A percentile compares a stretch with the other conserved stretches of the same genome.
Conservation (phyloP, 2,888 invertebrate species). For the Ormyrus nitidulus region DNA sequence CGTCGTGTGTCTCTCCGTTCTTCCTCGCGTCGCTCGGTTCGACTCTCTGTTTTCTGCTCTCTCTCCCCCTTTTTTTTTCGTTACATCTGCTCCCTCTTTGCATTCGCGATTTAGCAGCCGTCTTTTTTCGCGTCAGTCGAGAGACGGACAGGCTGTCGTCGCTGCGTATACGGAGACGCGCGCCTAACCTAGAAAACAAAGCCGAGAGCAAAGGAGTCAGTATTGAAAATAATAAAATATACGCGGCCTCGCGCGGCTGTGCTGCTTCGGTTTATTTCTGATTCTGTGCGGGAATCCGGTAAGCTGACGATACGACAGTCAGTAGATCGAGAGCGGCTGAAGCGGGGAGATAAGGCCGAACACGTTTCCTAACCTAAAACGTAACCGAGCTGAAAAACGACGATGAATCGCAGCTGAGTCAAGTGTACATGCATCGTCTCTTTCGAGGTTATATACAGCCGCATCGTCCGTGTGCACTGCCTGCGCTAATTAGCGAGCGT, state of each 20-base stretch:
- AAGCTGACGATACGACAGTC: background rate
- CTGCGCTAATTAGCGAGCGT: background rate
- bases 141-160: background rate
- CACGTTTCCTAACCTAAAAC: conserved; percentile 49
- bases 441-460: conserved; percentile 1
- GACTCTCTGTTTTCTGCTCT: background rate
- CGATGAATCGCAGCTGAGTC: background rate
- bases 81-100: background rate
- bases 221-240: too few relatives aligned
- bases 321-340: background rate
- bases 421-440: background rate
- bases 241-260: too few relatives aligned
- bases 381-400: background rate
- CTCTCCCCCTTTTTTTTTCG: background rate
- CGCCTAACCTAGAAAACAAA: conserved; percentile 21
- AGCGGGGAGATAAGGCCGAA: background rate
- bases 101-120: background rate
- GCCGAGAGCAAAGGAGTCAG: too few relatives aligned
- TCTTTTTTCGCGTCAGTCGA: background rate
- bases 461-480: background rate
- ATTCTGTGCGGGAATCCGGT: background rate
- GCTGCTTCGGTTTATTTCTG: background rate
- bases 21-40: background rate
- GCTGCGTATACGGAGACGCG: background rate
- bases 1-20: conserved; percentile 11